Evolutionary conservation across 2,113 vertebrate species (phyloP).

Genomic region (Callospermophilus lateralis): DNA sequence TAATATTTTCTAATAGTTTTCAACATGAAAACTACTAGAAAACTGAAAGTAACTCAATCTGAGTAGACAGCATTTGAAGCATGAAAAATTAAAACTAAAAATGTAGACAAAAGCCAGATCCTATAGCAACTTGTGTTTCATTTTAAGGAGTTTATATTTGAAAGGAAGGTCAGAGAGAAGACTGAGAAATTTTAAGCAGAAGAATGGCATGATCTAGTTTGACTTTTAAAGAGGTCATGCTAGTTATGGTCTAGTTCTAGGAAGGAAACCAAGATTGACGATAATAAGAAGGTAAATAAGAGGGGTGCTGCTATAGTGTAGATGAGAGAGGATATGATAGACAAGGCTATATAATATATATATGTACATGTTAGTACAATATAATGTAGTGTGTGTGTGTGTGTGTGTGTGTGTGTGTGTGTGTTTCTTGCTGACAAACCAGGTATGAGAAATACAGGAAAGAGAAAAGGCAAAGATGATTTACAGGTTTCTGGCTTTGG

Average conservation of each 20-base stretch:
- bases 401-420: neutral
- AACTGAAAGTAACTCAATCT: neutral
- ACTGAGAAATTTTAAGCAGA: conserved; percentile 27
- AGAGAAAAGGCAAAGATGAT: neutral
- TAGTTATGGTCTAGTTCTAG: neutral
- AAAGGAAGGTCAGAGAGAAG: conserved; percentile 20
- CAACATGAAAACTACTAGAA: neutral
- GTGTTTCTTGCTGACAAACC: neutral
- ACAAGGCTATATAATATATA: neutral
- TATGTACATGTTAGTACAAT: too few species aligned
- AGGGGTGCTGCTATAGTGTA: neutral
- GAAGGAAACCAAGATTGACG: neutral
- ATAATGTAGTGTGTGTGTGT: too few species aligned
- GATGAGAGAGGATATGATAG: neutral
- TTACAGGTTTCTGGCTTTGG: neutral
- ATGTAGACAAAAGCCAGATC: neutral
- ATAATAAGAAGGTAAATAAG: neutral
- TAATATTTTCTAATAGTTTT: conserved; percentile 11
- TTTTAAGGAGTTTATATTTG: conserved; percentile 12
- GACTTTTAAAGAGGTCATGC: conserved; percentile 29
- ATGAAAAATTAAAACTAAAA: conserved; percentile 1
- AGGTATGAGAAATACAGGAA: neutral
- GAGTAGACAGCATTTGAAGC: neutral
- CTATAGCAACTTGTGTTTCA: neutral
- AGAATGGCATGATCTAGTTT: neutral